These are phyloP conservation scores for Frankliniella intonsa DNA, from an alignment of 2,888 invertebrate genomes.

Conservation along the genomic window DNA sequence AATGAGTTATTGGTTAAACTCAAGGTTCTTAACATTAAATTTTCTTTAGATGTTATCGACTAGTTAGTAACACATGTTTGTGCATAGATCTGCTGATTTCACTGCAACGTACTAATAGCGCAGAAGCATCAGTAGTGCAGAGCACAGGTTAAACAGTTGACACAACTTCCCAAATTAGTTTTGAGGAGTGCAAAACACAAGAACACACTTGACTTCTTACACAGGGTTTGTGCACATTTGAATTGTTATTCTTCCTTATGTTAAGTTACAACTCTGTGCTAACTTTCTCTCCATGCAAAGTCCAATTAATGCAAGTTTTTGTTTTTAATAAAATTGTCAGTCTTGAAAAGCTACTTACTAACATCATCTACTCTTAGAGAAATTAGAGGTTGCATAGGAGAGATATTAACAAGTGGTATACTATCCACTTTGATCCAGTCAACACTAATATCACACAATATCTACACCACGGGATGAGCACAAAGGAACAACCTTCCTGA, in stretches of 20 bases:
- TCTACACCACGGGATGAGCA: background rate
- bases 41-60: slow-evolving; percentile 26
- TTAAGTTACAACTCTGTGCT: background rate
- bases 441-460: slow-evolving; percentile 17
- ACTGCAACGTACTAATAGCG: background rate
- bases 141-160: background rate
- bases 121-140: background rate
- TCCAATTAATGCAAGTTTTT: background rate
- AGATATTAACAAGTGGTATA: background rate
- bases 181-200: background rate
- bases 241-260: background rate
- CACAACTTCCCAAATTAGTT: background rate
- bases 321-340: slow-evolving; percentile 9
- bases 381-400: slow-evolving; percentile 22
- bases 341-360: slow-evolving; percentile 2
- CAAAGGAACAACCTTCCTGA: background rate
- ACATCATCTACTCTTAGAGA: background rate
- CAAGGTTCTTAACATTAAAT: background rate
- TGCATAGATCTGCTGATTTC: background rate
- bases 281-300: slow-evolving; percentile 17
- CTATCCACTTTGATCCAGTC: background rate
- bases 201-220: background rate
- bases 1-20: slow-evolving; percentile 20
- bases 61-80: slow-evolving; percentile 19
- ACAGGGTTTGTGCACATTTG: background rate